A percentile compares a stretch with the other conserved stretches of the same genome.
phyloP scores from a whole-genome alignment of 1,140 invertebrate genomes.

The Cephus cinctus region DNA sequence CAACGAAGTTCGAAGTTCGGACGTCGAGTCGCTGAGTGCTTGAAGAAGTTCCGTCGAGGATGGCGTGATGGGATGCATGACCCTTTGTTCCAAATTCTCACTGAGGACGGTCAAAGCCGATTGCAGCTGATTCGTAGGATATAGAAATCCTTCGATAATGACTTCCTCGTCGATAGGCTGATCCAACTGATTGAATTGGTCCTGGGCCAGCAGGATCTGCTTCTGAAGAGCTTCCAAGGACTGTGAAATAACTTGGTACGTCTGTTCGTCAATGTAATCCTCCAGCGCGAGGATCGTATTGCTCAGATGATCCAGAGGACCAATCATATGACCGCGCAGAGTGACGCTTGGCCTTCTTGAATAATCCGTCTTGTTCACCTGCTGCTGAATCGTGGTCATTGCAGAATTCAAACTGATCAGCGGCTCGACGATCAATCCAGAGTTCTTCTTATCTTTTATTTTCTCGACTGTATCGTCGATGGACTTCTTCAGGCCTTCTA shows the following conservation, averaged over 20 bases:
- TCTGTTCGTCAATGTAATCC: conserved; percentile 23
- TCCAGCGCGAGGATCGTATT: conserved; percentile 29
- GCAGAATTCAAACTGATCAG: conserved; percentile 24
- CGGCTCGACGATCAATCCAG: conserved; percentile 10
- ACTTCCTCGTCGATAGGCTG: conserved; percentile 42
- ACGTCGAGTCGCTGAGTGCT: conserved; percentile 27
- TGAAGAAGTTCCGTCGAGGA: conserved; percentile 21
- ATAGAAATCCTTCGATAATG: conserved; percentile 47
- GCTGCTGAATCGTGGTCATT: conserved; percentile 25
- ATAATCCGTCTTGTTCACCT: conserved; percentile 36
- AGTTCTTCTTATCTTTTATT: conserved; percentile 11
- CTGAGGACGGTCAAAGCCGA: conserved; percentile 32
- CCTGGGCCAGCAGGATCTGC: conserved; percentile 37
- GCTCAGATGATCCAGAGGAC: conserved; percentile 31
- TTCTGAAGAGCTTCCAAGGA: conserved; percentile 42
- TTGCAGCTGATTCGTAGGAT: conserved; percentile 39
- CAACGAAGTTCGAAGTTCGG: conserved; percentile 27
- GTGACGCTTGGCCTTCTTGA: conserved; percentile 22
- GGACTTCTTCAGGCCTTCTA: conserved; percentile 28
- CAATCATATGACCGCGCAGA: conserved; percentile 25
- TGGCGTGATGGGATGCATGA: background rate
- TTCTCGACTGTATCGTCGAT: conserved; percentile 10
- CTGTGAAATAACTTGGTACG: conserved; percentile 27
- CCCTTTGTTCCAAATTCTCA: conserved; percentile 14
- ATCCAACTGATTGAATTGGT: conserved; percentile 31